Evolutionary conservation across 2,888 invertebrate species (phyloP).

Genomic region (Dorcus parallelipipedus): DNA sequence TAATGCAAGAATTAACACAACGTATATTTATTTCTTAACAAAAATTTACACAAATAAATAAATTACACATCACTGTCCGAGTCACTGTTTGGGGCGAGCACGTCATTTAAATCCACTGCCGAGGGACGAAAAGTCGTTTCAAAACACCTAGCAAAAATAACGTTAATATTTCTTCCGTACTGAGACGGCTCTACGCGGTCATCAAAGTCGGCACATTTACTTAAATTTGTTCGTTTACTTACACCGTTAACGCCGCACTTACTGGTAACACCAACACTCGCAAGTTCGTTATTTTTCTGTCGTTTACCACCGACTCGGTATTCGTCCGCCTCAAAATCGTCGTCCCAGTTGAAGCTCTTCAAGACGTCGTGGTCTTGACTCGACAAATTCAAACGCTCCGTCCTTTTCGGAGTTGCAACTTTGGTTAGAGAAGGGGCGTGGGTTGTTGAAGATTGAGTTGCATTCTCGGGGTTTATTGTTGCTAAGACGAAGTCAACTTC

Average conservation of each 20-base stretch:
- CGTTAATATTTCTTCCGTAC: conserved; percentile 54
- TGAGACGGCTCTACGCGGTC: conserved; percentile 59
- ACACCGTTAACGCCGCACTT: background rate
- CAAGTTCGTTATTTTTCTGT: conserved; percentile 1
- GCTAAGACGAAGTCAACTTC: conserved; percentile 80
- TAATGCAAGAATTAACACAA: background rate
- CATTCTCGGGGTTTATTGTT: conserved; percentile 61
- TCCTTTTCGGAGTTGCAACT: conserved; percentile 42
- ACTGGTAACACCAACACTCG: background rate
- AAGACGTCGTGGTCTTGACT: conserved; percentile 33
- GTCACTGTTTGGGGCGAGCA: conserved; percentile 72
- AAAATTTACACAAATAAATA: background rate
- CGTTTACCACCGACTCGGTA: conserved; percentile 10
- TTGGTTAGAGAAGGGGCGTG: conserved; percentile 29
- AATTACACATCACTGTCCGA: conserved; percentile 29
- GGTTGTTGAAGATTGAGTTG: conserved; percentile 46
- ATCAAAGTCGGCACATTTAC: conserved; percentile 40
- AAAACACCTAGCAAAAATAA: conserved; percentile 71
- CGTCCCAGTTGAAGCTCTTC: conserved; percentile 36
- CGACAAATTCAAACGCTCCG: conserved; percentile 23
- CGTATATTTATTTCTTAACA: background rate
- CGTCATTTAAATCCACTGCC: conserved; percentile 53
- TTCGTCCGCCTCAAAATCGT: conserved; percentile 25
- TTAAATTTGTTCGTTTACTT: background rate
- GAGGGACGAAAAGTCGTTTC: conserved; percentile 67